Conservation (phyloP, 2,797 vertebrate genomes). For the Percopsis omiscomaycus region DNA sequence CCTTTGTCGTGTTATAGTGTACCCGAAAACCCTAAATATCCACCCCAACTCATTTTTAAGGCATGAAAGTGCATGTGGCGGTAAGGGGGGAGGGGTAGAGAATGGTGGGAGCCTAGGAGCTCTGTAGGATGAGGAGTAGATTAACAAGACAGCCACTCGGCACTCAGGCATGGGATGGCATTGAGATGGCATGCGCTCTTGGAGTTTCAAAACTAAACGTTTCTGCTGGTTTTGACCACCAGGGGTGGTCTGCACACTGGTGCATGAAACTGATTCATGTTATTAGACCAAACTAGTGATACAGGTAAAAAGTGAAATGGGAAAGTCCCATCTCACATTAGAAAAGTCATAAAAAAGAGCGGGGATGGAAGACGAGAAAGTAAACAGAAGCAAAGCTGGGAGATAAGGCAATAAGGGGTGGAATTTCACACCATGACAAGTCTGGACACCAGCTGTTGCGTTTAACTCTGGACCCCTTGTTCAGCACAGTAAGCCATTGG, state of each 20-base stretch:
- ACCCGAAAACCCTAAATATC: too few relatives aligned
- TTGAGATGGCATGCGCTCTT: too few relatives aligned
- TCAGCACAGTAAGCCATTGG: conserved; percentile 1
- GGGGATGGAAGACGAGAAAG: background rate
- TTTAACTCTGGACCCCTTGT: background rate
- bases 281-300: background rate
- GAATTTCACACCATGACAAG: conserved; percentile 17
- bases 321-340: background rate
- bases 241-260: background rate
- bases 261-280: conserved; percentile 2
- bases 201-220: too few relatives aligned
- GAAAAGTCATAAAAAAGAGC: background rate
- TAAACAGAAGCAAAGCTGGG: background rate
- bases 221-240: too few relatives aligned
- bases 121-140: too few relatives aligned
- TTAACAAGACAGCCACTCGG: too few relatives aligned
- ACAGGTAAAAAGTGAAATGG: conserved; percentile 1
- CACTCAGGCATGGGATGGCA: too few relatives aligned
- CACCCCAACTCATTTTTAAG: too few relatives aligned
- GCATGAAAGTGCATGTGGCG: too few relatives aligned
- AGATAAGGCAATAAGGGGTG: conserved; percentile 4
- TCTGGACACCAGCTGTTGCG: conserved; percentile 19
- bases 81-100: too few relatives aligned
- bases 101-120: too few relatives aligned
- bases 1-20: too few relatives aligned